phyloP scores from a whole-genome alignment of 2,113 vertebrate genomes.

The Ailurus styani region DNA sequence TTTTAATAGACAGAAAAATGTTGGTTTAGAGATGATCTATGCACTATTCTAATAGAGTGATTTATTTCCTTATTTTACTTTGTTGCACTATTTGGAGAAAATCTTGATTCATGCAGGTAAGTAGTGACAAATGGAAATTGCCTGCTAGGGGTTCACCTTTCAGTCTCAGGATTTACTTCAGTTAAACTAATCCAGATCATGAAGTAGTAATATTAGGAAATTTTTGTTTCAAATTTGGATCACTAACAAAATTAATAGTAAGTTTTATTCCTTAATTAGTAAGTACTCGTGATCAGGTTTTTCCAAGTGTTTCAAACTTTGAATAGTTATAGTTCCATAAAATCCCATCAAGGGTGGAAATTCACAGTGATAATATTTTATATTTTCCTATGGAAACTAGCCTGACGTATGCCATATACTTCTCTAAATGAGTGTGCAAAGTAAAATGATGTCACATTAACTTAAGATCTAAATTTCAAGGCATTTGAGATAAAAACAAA shows the following conservation, averaged over 20 bases:
- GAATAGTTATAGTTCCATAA: background rate
- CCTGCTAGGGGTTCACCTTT: background rate
- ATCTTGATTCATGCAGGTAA: background rate
- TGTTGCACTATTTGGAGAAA: background rate
- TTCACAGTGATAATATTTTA: background rate
- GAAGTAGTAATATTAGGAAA: constrained; percentile 6
- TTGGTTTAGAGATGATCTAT: constrained; percentile 12
- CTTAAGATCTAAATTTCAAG: background rate
- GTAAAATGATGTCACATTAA: background rate
- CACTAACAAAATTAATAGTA: background rate
- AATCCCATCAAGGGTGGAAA: background rate
- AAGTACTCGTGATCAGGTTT: background rate
- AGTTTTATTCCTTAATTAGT: constrained; percentile 19
- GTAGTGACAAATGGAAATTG: constrained; percentile 7
- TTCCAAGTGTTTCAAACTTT: background rate
- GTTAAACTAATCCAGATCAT: background rate
- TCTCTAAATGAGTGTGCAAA: background rate
- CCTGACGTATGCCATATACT: background rate
- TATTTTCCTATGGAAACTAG: background rate
- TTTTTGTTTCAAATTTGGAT: constrained; percentile 27
- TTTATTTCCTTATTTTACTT: background rate
- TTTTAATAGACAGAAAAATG: background rate
- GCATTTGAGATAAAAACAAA: constrained; percentile 11
- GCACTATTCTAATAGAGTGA: background rate
- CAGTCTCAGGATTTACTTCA: constrained; percentile 12